Conservation (phyloP, 2,888 invertebrate genomes). For the Cheilosia vernalis region DNA sequence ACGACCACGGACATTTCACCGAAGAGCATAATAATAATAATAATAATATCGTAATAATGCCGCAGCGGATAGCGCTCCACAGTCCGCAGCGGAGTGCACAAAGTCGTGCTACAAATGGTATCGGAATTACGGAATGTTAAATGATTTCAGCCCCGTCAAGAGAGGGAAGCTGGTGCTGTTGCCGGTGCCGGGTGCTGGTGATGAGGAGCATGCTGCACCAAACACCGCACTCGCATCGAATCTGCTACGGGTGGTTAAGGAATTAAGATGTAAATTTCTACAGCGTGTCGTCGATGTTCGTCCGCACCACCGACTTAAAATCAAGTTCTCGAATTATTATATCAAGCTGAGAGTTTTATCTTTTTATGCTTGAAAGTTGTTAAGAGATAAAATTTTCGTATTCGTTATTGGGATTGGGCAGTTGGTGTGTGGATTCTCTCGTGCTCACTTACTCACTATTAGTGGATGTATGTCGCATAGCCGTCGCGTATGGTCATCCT, state of each 20-base stretch:
- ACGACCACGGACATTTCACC: conserved; percentile 64
- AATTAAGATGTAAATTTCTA: conserved; percentile 76
- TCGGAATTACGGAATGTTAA: conserved; percentile 74
- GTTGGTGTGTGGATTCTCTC: conserved; percentile 38
- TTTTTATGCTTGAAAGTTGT: conserved; percentile 74
- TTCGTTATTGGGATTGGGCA: conserved; percentile 64
- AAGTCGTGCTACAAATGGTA: conserved; percentile 49
- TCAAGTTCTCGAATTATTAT: conserved; percentile 75
- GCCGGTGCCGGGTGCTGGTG: no score
- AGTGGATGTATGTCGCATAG: conserved; percentile 46
- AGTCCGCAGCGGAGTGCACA: conserved; percentile 9
- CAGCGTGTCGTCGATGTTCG: conserved; percentile 75
- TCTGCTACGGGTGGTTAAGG: conserved; percentile 76
- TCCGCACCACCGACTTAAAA: conserved; percentile 75
- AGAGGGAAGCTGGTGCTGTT: no score
- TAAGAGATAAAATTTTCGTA: conserved; percentile 75
- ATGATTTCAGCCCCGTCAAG: conserved; percentile 50
- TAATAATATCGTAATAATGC: conserved; percentile 60
- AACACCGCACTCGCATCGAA: conserved; percentile 51
- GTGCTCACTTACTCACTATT: conserved; percentile 74
- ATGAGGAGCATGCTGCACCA: conserved; percentile 24
- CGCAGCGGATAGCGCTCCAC: conserved; percentile 8
- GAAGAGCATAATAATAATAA: conserved; percentile 64
- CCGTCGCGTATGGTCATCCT: conserved; percentile 28
- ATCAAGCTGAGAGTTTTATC: conserved; percentile 76